A percentile compares a stretch with the other conserved stretches of the same genome.
Evolutionary conservation across 2,113 vertebrate species (phyloP).

Genomic region (Mionectes macconnelli): DNA sequence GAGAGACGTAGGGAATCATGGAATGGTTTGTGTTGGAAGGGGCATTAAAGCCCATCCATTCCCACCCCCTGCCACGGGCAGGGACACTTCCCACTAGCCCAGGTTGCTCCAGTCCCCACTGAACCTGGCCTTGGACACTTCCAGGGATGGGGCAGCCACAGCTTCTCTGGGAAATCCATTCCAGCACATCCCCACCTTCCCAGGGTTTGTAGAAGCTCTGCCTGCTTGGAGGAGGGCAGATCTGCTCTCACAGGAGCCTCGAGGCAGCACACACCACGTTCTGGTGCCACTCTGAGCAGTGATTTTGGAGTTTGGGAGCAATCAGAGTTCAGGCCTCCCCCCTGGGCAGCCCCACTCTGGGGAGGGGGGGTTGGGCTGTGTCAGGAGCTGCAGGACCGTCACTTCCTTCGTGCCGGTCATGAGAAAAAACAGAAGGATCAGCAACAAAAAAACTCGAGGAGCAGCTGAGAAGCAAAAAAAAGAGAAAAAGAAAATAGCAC

Average conservation of each 20-base stretch:
- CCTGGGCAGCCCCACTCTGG: not conserved
- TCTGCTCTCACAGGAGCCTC: too few species aligned
- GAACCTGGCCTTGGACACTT: not conserved
- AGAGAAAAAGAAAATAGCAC: too few species aligned
- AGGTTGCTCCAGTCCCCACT: not conserved
- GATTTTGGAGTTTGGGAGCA: not conserved
- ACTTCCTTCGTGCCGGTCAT: too few species aligned
- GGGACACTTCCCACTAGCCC: not conserved
- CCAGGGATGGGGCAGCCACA: not conserved
- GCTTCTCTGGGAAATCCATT: rapidly evolving
- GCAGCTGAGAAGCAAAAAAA: not conserved
- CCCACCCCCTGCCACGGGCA: not conserved
- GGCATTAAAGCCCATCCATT: not conserved
- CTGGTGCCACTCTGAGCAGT: not conserved
- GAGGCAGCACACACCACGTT: rapidly evolving
- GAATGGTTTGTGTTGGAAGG: not conserved
- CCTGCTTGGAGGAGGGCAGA: not conserved
- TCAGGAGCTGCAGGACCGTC: not conserved
- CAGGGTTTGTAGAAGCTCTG: too few species aligned
- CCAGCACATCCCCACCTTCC: not conserved
- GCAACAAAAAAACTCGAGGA: not conserved
- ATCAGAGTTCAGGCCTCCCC: not conserved
- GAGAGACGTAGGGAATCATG: not conserved
- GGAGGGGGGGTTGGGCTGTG: not conserved
- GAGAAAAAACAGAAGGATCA: not conserved